A percentile compares a stretch with the other conserved stretches of the same genome.
These are phyloP conservation scores for Anthoscopus minutus DNA, from an alignment of 2,113 vertebrate genomes.

Conservation along the genomic window DNA sequence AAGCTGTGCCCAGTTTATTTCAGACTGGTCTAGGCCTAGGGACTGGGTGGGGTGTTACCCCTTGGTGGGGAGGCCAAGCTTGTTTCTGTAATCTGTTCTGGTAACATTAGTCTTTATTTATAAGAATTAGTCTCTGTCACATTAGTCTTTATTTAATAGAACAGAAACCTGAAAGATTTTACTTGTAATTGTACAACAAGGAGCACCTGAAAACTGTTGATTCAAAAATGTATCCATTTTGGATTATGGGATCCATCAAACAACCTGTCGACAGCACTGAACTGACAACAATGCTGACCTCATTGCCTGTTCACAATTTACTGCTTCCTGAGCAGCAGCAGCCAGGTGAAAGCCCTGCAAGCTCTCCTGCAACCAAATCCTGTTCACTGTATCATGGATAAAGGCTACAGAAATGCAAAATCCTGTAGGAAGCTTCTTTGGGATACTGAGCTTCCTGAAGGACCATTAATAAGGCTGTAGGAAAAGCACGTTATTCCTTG, in stretches of 20 bases:
- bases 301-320: neutral
- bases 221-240: neutral
- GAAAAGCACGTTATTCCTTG: neutral
- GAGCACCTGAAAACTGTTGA: neutral
- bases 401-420: neutral
- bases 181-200: neutral
- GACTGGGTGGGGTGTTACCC: neutral
- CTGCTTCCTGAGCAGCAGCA: neutral
- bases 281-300: neutral
- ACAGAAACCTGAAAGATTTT: neutral
- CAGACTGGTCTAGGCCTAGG: neutral
- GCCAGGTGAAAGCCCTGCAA: neutral
- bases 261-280: neutral
- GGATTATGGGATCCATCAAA: neutral
- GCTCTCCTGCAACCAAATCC: neutral
- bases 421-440: neutral
- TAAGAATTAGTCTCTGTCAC: neutral
- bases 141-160: neutral
- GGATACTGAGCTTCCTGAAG: neutral
- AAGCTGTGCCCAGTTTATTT: neutral
- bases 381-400: neutral
- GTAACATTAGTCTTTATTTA: neutral
- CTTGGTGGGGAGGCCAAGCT: neutral
- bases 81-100: neutral
- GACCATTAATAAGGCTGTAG: neutral